These are phyloP conservation scores for Scaptomyza polygonia DNA, from an alignment of 2,888 invertebrate genomes.

Conservation along the genomic window DNA sequence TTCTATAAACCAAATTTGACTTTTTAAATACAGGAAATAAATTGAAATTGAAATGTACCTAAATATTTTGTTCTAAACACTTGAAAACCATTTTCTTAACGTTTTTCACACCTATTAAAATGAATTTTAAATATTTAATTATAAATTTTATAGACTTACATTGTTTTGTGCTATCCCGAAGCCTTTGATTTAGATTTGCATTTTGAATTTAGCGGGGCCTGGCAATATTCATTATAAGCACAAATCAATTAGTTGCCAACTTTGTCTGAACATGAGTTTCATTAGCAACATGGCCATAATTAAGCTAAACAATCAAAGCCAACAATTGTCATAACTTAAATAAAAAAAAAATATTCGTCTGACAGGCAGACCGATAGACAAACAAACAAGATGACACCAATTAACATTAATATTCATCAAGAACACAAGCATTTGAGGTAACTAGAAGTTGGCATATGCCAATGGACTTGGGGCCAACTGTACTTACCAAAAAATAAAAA, in stretches of 20 bases:
- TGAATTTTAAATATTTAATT: not conserved
- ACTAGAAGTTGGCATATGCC: slow-evolving; percentile 53
- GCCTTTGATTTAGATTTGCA: not conserved
- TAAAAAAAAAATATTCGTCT: slow-evolving; percentile 31
- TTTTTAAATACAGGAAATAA: not conserved
- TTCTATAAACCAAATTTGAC: no score
- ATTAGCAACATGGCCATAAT: slow-evolving; percentile 74
- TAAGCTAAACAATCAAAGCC: slow-evolving; percentile 73
- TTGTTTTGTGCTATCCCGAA: not conserved
- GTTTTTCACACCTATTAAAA: not conserved
- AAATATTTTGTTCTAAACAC: no score
- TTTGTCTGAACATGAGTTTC: slow-evolving; percentile 55
- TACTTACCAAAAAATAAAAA: slow-evolving; percentile 33
- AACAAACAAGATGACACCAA: slow-evolving; percentile 43
- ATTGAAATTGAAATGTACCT: not conserved
- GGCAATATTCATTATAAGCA: slow-evolving; percentile 24
- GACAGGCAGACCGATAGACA: slow-evolving; percentile 3
- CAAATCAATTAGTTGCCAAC: slow-evolving; percentile 60
- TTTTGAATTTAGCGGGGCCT: slow-evolving; percentile 11
- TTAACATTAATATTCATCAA: slow-evolving; percentile 70
- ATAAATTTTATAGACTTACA: not conserved
- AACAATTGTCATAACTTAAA: slow-evolving; percentile 72
- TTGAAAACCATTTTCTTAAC: not conserved
- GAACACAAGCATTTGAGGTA: slow-evolving; percentile 52
- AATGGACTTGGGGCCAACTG: slow-evolving; percentile 63